A percentile compares a stretch with the other conserved stretches of the same genome.
Evolutionary conservation across 2,888 invertebrate species (phyloP).

Genomic region (Ormia ochracea): DNA sequence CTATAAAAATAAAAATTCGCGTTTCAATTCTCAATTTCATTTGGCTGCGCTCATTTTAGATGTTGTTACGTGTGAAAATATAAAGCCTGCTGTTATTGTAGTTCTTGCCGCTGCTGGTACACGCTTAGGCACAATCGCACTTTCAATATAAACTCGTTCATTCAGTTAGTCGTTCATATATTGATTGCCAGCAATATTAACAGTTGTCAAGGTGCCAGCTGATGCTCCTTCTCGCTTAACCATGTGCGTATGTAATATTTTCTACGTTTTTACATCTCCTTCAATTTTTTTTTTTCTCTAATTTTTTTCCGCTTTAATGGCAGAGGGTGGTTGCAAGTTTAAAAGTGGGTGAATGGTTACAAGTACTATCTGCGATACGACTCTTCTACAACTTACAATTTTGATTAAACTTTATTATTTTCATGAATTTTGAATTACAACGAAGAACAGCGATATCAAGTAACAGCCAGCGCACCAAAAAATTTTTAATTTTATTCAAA

Average conservation of each 20-base stretch:
- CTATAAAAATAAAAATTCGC: constrained; percentile 69
- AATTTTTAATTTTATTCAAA: constrained; percentile 51
- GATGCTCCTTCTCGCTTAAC: constrained; percentile 42
- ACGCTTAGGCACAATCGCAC: constrained; percentile 44
- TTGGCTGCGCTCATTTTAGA: no score
- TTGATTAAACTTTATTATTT: constrained; percentile 30
- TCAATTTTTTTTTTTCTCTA: neutral
- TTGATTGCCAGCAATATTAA: constrained; percentile 43
- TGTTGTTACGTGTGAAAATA: constrained; percentile 63
- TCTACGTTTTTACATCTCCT: constrained; percentile 33
- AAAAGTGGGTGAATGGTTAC: neutral
- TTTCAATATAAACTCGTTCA: constrained; percentile 22
- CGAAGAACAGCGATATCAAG: neutral
- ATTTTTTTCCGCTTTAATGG: neutral
- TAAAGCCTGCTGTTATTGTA: constrained; percentile 11
- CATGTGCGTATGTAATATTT: constrained; percentile 35
- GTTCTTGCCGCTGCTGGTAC: neutral
- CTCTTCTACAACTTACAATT: constrained; percentile 27
- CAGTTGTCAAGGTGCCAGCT: constrained; percentile 59
- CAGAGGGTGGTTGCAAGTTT: constrained; percentile 39
- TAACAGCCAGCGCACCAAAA: constrained; percentile 8
- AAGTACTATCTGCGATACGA: neutral
- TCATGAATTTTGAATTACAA: constrained; percentile 56
- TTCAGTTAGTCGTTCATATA: constrained; percentile 30
- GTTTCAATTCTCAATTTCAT: constrained; percentile 40